phyloP scores from a whole-genome alignment of 2,797 vertebrate species.

The Platyrinchus mystaceus region DNA sequence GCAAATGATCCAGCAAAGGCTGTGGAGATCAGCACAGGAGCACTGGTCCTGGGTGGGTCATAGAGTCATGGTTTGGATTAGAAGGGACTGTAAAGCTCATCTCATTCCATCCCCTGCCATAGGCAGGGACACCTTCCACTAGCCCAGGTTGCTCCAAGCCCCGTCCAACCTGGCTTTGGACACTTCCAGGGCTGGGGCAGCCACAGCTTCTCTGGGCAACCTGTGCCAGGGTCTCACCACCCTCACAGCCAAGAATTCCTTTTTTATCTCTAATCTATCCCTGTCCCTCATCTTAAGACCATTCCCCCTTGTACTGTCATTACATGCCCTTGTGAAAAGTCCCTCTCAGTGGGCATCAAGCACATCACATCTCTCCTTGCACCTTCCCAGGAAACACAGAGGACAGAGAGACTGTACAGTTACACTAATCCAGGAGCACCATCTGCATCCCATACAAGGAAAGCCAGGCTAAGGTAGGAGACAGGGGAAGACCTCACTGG shows the following conservation, averaged over 20 bases:
- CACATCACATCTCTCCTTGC: neutral
- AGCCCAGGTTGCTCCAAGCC: neutral
- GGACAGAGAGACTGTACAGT: neutral
- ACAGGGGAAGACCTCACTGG: fast-evolving
- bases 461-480: neutral
- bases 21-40: neutral
- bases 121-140: neutral
- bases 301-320: neutral
- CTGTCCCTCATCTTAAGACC: neutral
- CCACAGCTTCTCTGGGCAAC: neutral
- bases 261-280: no score
- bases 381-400: neutral
- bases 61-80: neutral
- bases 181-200: neutral
- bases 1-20: neutral
- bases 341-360: neutral
- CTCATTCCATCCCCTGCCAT: neutral
- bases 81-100: neutral
- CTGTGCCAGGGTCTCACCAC: neutral
- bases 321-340: neutral
- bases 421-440: neutral
- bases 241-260: neutral
- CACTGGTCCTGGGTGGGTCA: neutral
- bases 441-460: neutral
- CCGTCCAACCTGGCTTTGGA: neutral